Evolutionary conservation across 2,888 invertebrate species (phyloP), one percentile per base, ranked within the genome.

Genomic region (Latrodectus elegans): DNA sequence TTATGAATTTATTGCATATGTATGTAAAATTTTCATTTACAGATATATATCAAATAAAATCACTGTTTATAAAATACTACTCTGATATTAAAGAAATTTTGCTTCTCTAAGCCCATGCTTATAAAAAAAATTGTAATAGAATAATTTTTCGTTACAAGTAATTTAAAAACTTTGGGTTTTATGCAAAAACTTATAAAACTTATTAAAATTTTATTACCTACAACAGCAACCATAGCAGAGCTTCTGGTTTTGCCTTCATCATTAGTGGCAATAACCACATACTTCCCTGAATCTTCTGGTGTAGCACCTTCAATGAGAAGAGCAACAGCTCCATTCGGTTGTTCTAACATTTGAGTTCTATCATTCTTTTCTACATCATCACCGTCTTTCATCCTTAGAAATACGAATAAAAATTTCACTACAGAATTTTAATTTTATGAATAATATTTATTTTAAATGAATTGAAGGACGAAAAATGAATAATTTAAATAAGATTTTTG

Each of bases 301-400:
- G 67, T 76, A 15, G 84, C 88, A 11, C 74, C 68, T 65, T 90
- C 89, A 14, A 90, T 84, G 15, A 96, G 92, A 49, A 97, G 92
- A 64, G 95, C 94, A 89, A 95, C 95, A 0, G 94, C 94, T 12
- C 96, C 96, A 92, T 97, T 96, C 0, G 96, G 95, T 89, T 94
- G 94, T 6, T 95, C 93, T 3, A 91, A 88, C n/a, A 90, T 89
- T 83, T 95, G 95, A 70, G 95, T 93, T 88, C 95, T 95, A 15
- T 85, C 84, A 67, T 53, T 75, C n/a, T 80, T 80, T 38, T 60
- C 64, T 8, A 81, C 82, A 6, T 89, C 83, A 14, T 90, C 88
- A 22, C 89, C 89, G 49, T 89, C 86, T 70, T 89, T 89, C 83
- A 89, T 80, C 89, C 89, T 89, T 4, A 51, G n/a, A 72, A 10